A percentile compares a stretch with the other conserved stretches of the same genome.
These are phyloP conservation scores for Empidonax traillii DNA, from an alignment of 2,113 vertebrate genomes.

Conservation along the genomic window DNA sequence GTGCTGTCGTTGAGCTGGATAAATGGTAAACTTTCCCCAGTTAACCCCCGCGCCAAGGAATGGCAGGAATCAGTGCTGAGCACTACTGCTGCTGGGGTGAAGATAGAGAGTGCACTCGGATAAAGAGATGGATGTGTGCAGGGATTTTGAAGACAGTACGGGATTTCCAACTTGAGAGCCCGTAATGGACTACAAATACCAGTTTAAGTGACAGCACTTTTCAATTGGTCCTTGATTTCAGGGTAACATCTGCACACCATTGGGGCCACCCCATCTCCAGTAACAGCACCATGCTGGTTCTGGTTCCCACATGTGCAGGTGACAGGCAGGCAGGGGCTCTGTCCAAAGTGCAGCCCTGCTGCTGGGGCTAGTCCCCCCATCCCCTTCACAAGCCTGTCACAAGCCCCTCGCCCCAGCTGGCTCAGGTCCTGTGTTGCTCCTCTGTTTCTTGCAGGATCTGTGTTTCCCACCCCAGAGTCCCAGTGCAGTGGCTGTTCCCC, in stretches of 20 bases:
- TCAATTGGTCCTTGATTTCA: conserved; percentile 4
- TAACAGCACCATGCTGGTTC: neutral
- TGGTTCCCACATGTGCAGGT: rapidly evolving
- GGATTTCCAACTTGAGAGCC: conserved; percentile 28
- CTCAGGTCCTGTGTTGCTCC: neutral
- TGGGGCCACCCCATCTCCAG: neutral
- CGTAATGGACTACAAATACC: conserved; percentile 21
- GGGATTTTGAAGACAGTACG: conserved; percentile 23
- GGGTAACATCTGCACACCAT: neutral
- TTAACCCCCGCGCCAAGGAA: neutral
- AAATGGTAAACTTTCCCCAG: neutral
- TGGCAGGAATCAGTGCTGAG: neutral
- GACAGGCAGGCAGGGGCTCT: neutral
- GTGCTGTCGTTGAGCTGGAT: neutral
- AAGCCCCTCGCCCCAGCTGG: neutral
- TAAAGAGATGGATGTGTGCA: neutral
- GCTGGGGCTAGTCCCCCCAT: neutral
- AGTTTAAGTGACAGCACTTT: neutral
- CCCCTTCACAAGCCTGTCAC: neutral
- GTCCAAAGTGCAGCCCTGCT: neutral
- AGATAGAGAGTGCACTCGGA: neutral
- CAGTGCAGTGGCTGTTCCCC: neutral
- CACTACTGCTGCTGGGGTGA: neutral
- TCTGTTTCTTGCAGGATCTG: neutral
- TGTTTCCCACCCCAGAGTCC: neutral